These are phyloP conservation scores for Aurelia coerulea DNA, from an alignment of 30 jellyfish, hydroid and myxozoan species.

Conservation along the genomic window DNA sequence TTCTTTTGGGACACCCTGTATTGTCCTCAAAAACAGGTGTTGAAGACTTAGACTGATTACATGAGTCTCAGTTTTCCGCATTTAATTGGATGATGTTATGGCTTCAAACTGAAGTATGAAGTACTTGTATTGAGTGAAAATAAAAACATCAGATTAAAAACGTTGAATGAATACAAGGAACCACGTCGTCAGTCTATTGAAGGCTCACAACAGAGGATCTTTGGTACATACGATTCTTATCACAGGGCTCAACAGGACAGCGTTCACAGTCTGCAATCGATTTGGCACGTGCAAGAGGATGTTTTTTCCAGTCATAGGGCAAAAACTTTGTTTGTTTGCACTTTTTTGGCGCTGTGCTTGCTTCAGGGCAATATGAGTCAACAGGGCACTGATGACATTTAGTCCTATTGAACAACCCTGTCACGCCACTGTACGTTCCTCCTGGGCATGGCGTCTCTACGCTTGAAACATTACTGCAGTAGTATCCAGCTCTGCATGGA, in stretches of 20 bases:
- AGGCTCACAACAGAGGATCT: too few relatives aligned
- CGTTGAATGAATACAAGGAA: too few relatives aligned
- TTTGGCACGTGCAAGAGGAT: background rate
- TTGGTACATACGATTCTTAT: slow-evolving; percentile 2
- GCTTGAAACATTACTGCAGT: slow-evolving; percentile 36
- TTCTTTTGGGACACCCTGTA: background rate
- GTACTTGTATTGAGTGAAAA: too few relatives aligned
- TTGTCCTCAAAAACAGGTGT: background rate
- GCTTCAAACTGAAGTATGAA: too few relatives aligned
- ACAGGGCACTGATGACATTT: slow-evolving; percentile 26
- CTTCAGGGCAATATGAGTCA: slow-evolving; percentile 24
- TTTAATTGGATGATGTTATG: too few relatives aligned
- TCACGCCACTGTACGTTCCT: slow-evolving; percentile 46
- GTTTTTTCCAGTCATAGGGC: too few relatives aligned
- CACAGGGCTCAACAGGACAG: slow-evolving; percentile 50
- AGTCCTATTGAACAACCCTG: slow-evolving; percentile 26
- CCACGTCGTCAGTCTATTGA: too few relatives aligned
- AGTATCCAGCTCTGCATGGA: slow-evolving; percentile 36
- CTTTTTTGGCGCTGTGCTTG: background rate
- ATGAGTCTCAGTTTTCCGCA: too few relatives aligned
- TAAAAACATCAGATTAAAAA: too few relatives aligned
- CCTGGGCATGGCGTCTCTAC: slow-evolving; percentile 42
- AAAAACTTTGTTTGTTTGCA: slow-evolving; percentile 8
- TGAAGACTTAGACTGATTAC: too few relatives aligned
- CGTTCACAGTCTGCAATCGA: background rate